Evolutionary conservation across 2,113 vertebrate genomes (phyloP).

Genomic region (Copsychus sechellarum): DNA sequence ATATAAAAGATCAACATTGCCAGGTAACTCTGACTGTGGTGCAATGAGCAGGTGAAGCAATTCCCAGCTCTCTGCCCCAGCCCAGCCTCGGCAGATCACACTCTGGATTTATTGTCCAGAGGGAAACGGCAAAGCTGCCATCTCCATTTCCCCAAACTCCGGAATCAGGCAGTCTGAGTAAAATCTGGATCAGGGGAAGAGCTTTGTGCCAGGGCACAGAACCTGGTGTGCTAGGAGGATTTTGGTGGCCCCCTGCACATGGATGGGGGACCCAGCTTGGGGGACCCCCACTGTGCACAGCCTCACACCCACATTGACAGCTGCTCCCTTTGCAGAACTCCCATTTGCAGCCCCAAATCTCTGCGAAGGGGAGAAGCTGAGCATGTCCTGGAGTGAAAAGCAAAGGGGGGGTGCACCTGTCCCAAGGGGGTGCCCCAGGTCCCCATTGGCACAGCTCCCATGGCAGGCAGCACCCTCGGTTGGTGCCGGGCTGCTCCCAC

Average conservation of each 20-base stretch:
- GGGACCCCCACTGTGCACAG: rapidly evolving
- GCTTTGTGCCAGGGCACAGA: background rate
- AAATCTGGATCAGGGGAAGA: background rate
- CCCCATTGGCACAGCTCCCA: background rate
- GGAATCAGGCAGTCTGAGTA: background rate
- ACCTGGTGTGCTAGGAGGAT: rapidly evolving
- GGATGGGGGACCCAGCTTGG: background rate
- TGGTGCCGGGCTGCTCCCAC: background rate
- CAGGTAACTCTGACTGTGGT: background rate
- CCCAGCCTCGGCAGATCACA: rapidly evolving
- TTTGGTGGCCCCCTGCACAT: rapidly evolving
- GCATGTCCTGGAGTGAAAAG: rapidly evolving
- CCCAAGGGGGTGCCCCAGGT: background rate
- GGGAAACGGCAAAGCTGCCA: background rate
- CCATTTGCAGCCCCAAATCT: rapidly evolving
- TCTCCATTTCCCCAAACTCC: background rate
- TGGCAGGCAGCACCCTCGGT: background rate
- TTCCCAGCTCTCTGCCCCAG: background rate
- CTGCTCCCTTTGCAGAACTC: background rate
- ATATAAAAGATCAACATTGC: background rate
- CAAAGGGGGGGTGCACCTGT: rapidly evolving
- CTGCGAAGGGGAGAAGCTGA: rapidly evolving
- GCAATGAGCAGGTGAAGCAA: background rate
- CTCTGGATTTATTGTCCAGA: background rate
- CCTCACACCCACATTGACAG: rapidly evolving